A percentile compares a stretch with the other conserved stretches of the same genome.
phyloP scores from a whole-genome alignment of 2,113 vertebrate genomes.

The Mungos mungo region DNA sequence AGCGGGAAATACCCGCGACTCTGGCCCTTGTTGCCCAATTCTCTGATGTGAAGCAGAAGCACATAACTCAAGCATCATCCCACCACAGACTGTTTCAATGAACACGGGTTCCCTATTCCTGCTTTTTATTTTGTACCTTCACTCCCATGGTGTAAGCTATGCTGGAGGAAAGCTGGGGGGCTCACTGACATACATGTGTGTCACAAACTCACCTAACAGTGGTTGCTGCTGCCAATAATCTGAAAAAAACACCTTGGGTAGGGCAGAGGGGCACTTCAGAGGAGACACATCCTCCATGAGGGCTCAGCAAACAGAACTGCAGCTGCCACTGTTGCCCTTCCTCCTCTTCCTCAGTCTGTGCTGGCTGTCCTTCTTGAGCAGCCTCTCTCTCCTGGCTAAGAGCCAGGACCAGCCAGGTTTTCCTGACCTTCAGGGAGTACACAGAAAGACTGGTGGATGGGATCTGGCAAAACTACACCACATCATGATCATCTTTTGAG shows the following conservation, averaged over 20 bases:
- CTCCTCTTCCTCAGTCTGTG: neutral
- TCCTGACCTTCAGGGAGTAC: neutral
- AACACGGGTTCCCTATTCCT: conserved; percentile 47
- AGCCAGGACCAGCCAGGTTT: neutral
- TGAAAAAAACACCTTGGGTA: neutral
- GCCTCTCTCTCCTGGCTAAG: neutral
- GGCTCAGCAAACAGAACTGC: too few relatives aligned
- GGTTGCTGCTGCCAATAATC: neutral
- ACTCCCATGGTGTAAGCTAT: neutral
- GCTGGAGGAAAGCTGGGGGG: neutral
- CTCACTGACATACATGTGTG: accelerated
- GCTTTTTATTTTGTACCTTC: neutral
- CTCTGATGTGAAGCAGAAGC: conserved; percentile 31
- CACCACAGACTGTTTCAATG: conserved; percentile 45
- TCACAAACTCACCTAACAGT: accelerated
- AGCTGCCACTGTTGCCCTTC: neutral
- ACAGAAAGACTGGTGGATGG: neutral
- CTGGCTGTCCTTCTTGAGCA: too few relatives aligned
- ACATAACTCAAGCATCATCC: neutral
- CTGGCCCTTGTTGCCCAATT: conserved; percentile 59
- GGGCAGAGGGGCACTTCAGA: too few relatives aligned
- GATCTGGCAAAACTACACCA: neutral
- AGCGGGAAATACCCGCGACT: conserved; percentile 55
- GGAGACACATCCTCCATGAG: neutral
- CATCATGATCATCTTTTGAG: neutral